Percentiles rank a stretch among this genome's conserved stretches.
These are phyloP conservation scores for Eledona agricola DNA, from an alignment of 2,888 invertebrate genomes.

Conservation along the genomic window DNA sequence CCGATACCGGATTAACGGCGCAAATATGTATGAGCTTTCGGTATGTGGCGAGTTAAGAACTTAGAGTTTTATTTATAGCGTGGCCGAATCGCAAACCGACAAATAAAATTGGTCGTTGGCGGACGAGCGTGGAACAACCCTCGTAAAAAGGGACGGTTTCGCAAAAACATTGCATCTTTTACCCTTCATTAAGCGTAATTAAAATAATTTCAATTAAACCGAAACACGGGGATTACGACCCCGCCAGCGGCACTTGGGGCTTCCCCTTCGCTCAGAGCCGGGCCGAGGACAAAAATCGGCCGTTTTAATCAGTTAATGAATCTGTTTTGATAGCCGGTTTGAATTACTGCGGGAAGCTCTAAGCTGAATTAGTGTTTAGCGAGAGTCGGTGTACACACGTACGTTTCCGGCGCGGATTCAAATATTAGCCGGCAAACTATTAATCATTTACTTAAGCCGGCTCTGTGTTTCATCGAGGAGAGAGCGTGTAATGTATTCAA, in stretches of 20 bases:
- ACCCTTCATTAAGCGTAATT: slow-evolving; percentile 47
- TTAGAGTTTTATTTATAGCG: slow-evolving; percentile 40
- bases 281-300: slow-evolving; percentile 2
- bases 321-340: slow-evolving; percentile 3
- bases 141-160: slow-evolving; percentile 38
- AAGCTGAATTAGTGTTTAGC: slow-evolving; percentile 10
- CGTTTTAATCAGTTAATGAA: too few species aligned
- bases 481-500: slow-evolving; percentile 29
- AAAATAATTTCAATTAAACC: slow-evolving; percentile 48
- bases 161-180: slow-evolving; percentile 45
- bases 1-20: slow-evolving; percentile 39
- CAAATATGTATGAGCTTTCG: slow-evolving; percentile 45
- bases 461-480: slow-evolving; percentile 21
- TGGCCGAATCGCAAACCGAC: slow-evolving; percentile 34
- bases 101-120: slow-evolving; percentile 24
- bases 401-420: slow-evolving; percentile 6
- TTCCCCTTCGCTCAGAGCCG: slow-evolving; percentile 15
- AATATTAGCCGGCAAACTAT: slow-evolving; percentile 23
- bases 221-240: slow-evolving; percentile 31
- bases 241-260: slow-evolving; percentile 27
- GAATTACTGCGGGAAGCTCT: slow-evolving; percentile 2
- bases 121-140: slow-evolving; percentile 6
- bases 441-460: slow-evolving; percentile 28
- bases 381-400: slow-evolving; percentile 2
- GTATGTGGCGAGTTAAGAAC: slow-evolving; percentile 38